Percentiles rank a stretch among this genome's conserved stretches.
phyloP scores from a whole-genome alignment of 2,797 vertebrate species.

The Micromesistius poutassou region DNA sequence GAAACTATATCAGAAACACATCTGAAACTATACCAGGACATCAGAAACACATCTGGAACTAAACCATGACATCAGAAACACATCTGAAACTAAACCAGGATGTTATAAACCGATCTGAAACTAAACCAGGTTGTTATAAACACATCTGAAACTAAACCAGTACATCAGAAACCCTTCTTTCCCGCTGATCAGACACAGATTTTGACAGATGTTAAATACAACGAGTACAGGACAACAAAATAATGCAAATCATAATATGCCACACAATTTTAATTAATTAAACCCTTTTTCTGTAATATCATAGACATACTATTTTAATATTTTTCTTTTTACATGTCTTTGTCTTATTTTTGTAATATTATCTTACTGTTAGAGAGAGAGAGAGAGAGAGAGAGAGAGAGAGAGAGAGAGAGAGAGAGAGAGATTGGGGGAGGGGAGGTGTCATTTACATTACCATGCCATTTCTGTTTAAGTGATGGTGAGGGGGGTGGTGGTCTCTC shows the following conservation, averaged over 20 bases:
- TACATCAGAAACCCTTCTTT: neutral
- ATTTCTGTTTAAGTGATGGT: neutral
- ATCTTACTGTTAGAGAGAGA: too few relatives aligned
- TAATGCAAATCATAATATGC: neutral
- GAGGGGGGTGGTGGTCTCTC: neutral
- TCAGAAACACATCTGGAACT: neutral
- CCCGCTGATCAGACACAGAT: neutral
- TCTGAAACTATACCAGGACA: neutral
- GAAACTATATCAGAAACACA: neutral
- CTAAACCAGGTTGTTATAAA: neutral
- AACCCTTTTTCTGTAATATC: too few relatives aligned
- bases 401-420: constrained; percentile 5
- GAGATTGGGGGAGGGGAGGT: neutral
- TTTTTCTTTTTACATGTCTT: too few relatives aligned
- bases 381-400: neutral
- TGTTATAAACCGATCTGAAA: neutral
- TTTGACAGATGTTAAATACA: neutral
- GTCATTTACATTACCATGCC: neutral
- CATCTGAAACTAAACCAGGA: neutral
- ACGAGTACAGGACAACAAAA: too few relatives aligned
- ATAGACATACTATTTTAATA: too few relatives aligned
- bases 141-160: neutral
- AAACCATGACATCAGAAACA: neutral
- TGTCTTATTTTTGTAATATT: too few relatives aligned
- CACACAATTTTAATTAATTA: too few relatives aligned